Base-by-base conservation (phyloP, 92 coral and sea anemone genomes). In the Zoanthus solanderi region DNA sequence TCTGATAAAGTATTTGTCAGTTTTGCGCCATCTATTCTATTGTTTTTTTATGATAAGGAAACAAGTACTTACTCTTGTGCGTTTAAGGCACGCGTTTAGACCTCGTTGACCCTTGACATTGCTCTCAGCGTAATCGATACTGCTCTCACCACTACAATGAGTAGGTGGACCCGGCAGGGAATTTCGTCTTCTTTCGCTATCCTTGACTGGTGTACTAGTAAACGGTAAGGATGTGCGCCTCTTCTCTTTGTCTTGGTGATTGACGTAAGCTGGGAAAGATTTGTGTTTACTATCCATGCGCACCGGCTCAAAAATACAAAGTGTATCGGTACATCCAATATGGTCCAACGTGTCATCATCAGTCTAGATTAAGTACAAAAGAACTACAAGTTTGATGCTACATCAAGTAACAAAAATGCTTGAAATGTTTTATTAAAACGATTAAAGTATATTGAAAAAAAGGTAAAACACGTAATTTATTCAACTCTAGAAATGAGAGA, bases 171-270 rank as follows among this genome's bases (percentile, higher is more conserved):
- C 84, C 9, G 97, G 91, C 16, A 90, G 78, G 48, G 94, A 90
- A 37, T 90, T 89, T 46, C 94, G 88, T 71, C 89, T 71, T 28
- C 75, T 53, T 34, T 66, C 60, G 11, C 65, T 66, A 45, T 73
- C 63, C 76, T 79, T 88, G 89, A 74, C 71, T 75, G 93, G 93
- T 58, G 93, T 90, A 78, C 93, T 90, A 58, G 93, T 90, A 57
- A 79, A 56, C 11, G 84, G 93, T 30, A 81, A 67, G 7, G 85
- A 81, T 42, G 60, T 50, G 7, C 85, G 85, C 46, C 85, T 66
- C 2, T 81, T 66, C 42, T 30, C 47, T 47, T 67, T 81, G 75
- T 65, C 31, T 32, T 73, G 60, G 58, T 4, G 45, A 30, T 18
- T 63, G 47, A 16, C 63, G 6, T 28, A 7, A 15, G 2, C 47